Base-by-base conservation (phyloP, 2,113 vertebrate species). In the Dolichotis patagonum region DNA sequence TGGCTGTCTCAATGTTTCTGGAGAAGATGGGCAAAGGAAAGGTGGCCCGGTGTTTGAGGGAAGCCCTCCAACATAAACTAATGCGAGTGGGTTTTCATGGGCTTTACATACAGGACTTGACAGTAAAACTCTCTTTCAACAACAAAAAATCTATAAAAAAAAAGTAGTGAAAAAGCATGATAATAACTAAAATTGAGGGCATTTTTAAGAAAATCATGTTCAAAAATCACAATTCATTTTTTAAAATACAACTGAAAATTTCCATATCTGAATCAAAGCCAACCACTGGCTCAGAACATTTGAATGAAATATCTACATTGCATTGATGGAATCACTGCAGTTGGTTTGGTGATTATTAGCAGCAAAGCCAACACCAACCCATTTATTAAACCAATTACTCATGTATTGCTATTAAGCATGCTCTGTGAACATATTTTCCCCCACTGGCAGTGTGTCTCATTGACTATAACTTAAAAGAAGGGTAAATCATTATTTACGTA, bases 351-450 rank as follows among this genome's bases (percentile, higher is more conserved):
- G 62, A 73, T 91, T 84, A 82, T 91, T 84, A 82, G 88, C 38
- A 90, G 35, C 56, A 85, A 38, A 56, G 77, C 80, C 69, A 90
- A 93, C 30, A 82, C 22, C 35, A 78, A 93, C 4, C 71, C 77
- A 95, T 92, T 97, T 91, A 93, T 84, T 97, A 94, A 94, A 94
- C 49, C 91, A 56, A 96, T 94, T 95, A 96, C 81, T 85, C 69
- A 82, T 35, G 6, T 3, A 92, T 88, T 97, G 1, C 65, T 80
- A 56, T 85, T 91, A 92, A 62, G 63, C 2, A 19, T 17, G 58
- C 52, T 75, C 3, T 91, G 46, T 20, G 80, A 85, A 49, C 3
- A 35, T 54, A 20, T 24, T 35, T 32, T 46, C 46, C 26, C 11
- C 8, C 12, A 28, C n/a, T 63, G 19, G 41, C 26, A 88, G 81